Evolutionary conservation across 2,888 invertebrate species (phyloP).

Genomic region (Cerceris ruficornis): DNA sequence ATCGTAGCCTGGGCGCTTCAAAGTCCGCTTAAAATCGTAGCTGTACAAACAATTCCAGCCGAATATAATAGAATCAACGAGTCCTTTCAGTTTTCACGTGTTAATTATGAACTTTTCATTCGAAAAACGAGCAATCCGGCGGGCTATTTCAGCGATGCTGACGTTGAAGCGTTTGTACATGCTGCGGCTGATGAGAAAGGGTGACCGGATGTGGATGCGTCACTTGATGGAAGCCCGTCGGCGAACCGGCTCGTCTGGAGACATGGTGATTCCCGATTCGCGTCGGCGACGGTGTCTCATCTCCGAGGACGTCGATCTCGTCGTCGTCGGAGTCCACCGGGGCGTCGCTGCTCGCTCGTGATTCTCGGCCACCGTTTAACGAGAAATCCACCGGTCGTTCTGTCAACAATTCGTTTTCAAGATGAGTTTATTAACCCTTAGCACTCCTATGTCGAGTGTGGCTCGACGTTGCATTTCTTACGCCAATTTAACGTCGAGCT

Average conservation of each 20-base stretch:
- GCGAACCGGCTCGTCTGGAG: constrained; percentile 66
- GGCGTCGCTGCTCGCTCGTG: constrained; percentile 77
- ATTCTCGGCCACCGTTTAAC: constrained; percentile 75
- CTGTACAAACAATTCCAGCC: no score
- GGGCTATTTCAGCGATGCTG: constrained; percentile 77
- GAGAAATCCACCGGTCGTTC: constrained; percentile 80
- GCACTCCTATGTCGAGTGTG: no score
- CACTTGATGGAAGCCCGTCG: constrained; percentile 69
- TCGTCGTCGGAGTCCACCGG: constrained; percentile 75
- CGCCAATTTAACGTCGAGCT: no score
- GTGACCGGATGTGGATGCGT: constrained; percentile 72
- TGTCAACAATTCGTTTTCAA: constrained; percentile 54
- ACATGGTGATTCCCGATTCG: constrained; percentile 52
- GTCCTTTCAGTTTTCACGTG: no score
- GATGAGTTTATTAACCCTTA: neutral
- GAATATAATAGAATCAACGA: no score
- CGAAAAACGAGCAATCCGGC: no score
- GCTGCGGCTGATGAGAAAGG: constrained; percentile 70
- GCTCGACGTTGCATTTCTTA: no score
- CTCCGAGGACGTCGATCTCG: constrained; percentile 80
- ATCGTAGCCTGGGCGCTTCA: no score
- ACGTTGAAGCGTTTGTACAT: constrained; percentile 72
- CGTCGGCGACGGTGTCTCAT: constrained; percentile 72
- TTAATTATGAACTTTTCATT: no score
- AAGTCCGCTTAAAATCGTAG: no score